Evolutionary conservation across 2,113 vertebrate genomes (phyloP), one percentile per base, ranked within the genome.

Genomic region (Platichthys stellatus): DNA sequence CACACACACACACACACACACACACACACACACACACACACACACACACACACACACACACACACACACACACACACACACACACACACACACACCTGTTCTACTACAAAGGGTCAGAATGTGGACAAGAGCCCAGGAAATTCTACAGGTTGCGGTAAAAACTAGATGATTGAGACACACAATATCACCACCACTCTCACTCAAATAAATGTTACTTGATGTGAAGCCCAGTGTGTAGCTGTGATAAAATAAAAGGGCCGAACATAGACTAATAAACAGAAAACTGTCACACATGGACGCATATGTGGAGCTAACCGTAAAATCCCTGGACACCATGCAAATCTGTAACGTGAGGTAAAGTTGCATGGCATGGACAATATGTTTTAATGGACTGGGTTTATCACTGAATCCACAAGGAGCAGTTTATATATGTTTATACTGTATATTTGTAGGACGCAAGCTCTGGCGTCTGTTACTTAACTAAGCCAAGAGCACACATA

Each of bases 121-220:
- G 69, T 9, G 71, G 64, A 74, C 17, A 35, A 69, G 68, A 31
- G 31, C 74, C 43, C 24, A 5, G 62, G 53, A 81, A 40, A 59
- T 73, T 65, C 45, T 69, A 38, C 66, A 63, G 66, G 74, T 62
- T 62, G 67, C 40, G 70, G 62, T 75, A 63, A 69, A 72, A 72
- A 73, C n/a, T 38, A 20, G 49, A 31, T 76, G 63, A 70, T 40
- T 31, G 24, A 77, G 73, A 67, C 13, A 72, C 59, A 18, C 0
- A 45, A 85, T 51, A 84, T 80, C 64, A 63, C 65, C 69, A 66
- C 24, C 2, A 56, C 69, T 56, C 60, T 79, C 62, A 17, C 38
- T 77, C 62, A 77, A 31, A 81, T 70, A 74, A 58, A 72, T 81
- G 35, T 76, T 5, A 78, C 53, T 74, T 74, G 14, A 82, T 85